These are phyloP conservation scores for Lophura nycthemera DNA, from an alignment of 2,113 vertebrate species.

Conservation along the genomic window DNA sequence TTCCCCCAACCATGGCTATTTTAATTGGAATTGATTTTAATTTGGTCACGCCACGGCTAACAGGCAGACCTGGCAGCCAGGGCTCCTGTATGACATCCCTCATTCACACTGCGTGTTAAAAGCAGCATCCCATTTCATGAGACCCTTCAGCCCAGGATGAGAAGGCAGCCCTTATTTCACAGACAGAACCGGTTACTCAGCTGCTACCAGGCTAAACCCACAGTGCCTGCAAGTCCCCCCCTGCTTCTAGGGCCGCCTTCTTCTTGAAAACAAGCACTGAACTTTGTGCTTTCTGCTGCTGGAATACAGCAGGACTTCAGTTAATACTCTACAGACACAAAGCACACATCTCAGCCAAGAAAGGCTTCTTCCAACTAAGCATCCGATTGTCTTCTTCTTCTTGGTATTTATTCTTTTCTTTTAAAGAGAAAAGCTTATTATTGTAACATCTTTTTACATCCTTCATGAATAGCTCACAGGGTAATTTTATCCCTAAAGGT, in stretches of 20 bases:
- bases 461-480: neutral
- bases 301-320: neutral
- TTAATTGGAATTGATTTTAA: neutral
- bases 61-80: rapidly evolving
- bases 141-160: neutral
- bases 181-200: neutral
- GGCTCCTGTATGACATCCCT: neutral
- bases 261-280: neutral
- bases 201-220: neutral
- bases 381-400: neutral
- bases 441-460: neutral
- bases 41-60: neutral
- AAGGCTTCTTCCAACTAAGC: neutral
- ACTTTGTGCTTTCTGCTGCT: neutral
- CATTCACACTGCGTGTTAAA: neutral
- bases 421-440: neutral
- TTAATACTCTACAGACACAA: neutral
- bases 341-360: neutral
- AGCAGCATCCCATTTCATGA: neutral
- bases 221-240: neutral
- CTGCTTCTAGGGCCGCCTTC: neutral
- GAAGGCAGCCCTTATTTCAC: neutral
- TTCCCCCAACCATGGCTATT: neutral
- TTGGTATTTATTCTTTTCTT: neutral
- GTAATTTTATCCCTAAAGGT: neutral